phyloP scores from a whole-genome alignment of 2,797 vertebrate species.

The Saxicola maurus region DNA sequence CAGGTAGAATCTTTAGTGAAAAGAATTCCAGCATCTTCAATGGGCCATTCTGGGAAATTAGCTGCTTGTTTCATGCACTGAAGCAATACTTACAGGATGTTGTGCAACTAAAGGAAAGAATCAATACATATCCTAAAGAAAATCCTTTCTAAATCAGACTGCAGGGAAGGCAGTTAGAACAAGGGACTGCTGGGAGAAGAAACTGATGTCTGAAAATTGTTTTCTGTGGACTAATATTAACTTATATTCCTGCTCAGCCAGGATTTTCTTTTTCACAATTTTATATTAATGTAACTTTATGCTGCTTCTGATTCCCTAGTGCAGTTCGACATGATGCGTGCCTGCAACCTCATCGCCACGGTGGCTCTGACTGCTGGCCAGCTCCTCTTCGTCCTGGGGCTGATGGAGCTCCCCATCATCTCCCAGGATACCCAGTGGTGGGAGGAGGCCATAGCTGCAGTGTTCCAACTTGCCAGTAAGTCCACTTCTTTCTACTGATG shows the following conservation, averaged over 20 bases:
- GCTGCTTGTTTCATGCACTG: not conserved
- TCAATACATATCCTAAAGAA: not conserved
- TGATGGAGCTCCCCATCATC: conserved; percentile 85
- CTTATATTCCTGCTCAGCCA: not conserved
- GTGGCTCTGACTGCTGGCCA: conserved; percentile 90
- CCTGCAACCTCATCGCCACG: conserved; percentile 95
- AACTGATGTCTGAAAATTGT: not conserved
- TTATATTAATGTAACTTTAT: not conserved
- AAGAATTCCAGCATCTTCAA: not conserved
- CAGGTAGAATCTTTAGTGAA: not conserved
- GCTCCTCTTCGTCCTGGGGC: conserved; percentile 91
- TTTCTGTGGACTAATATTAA: not conserved
- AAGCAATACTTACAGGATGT: not conserved
- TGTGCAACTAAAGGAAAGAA: not conserved
- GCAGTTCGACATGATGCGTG: conserved; percentile 99
- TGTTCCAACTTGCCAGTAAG: conserved; percentile 98
- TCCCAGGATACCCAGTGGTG: conserved; percentile 93
- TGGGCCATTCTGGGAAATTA: not conserved
- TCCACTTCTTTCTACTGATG: conserved; percentile 38
- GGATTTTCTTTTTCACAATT: not conserved
- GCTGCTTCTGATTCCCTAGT: conserved; percentile 71
- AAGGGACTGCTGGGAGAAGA: not conserved
- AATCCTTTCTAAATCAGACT: not conserved
- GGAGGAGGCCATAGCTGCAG: conserved; percentile 97
- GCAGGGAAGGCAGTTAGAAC: not conserved